Evolutionary conservation across 2,797 vertebrate species (phyloP), one percentile per base, ranked within the genome.

Genomic region (Neosilurus hyrtlii): DNA sequence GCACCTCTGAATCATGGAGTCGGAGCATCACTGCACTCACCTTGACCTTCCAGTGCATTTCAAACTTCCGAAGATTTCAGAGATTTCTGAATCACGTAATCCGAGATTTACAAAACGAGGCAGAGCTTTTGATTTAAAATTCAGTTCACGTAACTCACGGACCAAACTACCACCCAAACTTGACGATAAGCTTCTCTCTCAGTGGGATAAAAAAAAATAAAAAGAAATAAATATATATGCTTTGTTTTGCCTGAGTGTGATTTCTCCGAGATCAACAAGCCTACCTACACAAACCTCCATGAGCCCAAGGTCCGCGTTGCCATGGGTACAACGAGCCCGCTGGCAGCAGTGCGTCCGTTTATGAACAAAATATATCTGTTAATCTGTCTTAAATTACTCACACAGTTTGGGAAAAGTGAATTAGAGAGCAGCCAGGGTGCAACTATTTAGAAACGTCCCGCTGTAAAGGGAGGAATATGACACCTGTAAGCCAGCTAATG

Each of bases 311-410:
- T 82, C 75, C 59, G 72, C 86, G 89, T 90, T 90, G 84, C 81
- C 81, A 88, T 84, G 85, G 83, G 81, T 84, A 82, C 89, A 74
- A 85, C 84, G 51, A 86, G 65, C 85, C 63, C 35, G 77, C 59
- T 85, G 72, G 78, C 54, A 61, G 79, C 80, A 86, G 81, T 88
- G 82, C 15, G 82, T 86, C 84, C 83, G 73, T 66, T 83, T 63
- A 66, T 68, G 87, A 84, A 87, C 54, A 71, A 26, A 37, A 70
- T 24, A 10, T 49, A 57, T 70, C 54, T 59, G 73, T 37, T 72
- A 52, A 75, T 75, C 73, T 14, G 59, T 63, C 59, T 63, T 37
- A 18, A 24, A 78, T 78, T 78, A 24, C 75, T 49, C 75, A 51
- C 8, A 26, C 37, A 62, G 75, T 5, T 63, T 49, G n/a, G 37